Evolutionary conservation across 2,797 vertebrate genomes (phyloP).

Genomic region (Lindbergichthys nudifrons): DNA sequence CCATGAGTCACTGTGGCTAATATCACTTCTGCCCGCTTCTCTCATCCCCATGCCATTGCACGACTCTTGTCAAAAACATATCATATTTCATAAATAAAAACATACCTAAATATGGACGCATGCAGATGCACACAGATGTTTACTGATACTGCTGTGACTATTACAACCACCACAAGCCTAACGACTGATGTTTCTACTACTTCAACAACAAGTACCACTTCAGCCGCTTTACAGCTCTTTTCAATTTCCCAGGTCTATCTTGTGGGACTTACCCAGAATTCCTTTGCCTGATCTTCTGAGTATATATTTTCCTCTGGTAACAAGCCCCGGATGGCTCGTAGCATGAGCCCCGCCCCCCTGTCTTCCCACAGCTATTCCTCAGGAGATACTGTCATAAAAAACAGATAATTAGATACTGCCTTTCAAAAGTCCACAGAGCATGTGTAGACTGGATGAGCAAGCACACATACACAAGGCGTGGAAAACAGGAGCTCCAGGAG

Average conservation of each 20-base stretch:
- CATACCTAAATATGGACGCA: constrained; percentile 16
- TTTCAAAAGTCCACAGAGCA: not conserved
- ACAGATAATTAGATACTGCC: too few relatives aligned
- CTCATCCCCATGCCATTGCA: constrained; percentile 13
- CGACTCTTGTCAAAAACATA: constrained; percentile 22
- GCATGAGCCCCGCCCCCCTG: not conserved
- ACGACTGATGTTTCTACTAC: not conserved
- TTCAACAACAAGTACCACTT: not conserved
- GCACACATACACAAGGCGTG: not conserved
- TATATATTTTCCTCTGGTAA: not conserved
- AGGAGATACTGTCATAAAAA: not conserved
- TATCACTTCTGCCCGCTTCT: constrained; percentile 37
- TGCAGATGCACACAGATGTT: not conserved
- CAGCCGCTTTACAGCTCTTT: not conserved
- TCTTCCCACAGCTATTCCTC: not conserved
- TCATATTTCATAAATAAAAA: not conserved
- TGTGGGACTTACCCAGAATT: not conserved
- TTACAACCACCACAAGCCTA: not conserved
- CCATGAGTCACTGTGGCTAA: constrained; percentile 63
- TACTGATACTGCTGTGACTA: not conserved
- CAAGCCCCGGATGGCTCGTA: not conserved
- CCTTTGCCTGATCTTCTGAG: not conserved
- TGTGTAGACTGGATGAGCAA: not conserved
- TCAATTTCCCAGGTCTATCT: not conserved
- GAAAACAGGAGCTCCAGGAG: constrained; percentile 2